Evolutionary conservation across 1,140 invertebrate species (phyloP), one percentile per base, ranked within the genome.

Genomic region (Caenorhabditis remanei): DNA sequence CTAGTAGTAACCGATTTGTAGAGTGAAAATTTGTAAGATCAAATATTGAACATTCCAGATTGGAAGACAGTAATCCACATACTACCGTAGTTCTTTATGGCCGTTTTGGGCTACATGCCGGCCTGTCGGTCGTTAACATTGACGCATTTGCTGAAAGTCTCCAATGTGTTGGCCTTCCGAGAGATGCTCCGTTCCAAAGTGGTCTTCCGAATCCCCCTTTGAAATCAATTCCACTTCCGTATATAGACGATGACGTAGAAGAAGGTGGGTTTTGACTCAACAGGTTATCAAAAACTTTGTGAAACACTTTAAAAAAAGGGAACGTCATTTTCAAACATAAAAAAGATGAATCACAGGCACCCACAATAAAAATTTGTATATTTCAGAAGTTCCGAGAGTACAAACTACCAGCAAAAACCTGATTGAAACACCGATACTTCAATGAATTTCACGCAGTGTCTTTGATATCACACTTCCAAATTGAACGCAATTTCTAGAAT

Each of bases 181-280:
- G 16, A 8, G 86, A 87, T 61, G 13, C 58, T 14, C 86, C 71
- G 16, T 83, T 83, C 56, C 43, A 87, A 19, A 24, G n/a, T 41
- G 86, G 86, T 24, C 5, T 87, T 40, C 86, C 86, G 4, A 83
- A 32, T 56, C 86, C 86, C 21, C 86, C 86, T 6, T 1, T 87
- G n/a, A 63, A 53, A 21, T 46, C 53, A 40, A 21, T 71, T 9
- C 43, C 55, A 75, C 53, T 87, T 56, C 86, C 86, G 3, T 87
- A 83, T 58, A 87, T 87, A 5, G 86, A 87, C n/a, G 86, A 87
- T 9, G 86, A 87, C 19, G 32, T 32, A 32, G 48, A 85, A 75
- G 21, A 79, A 3, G 71, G 71, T 79, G 7, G 24, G 46, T 79
- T 24, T 63, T 63, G n/a, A 58, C 1, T n/a, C 19, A 53, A 53